A percentile compares a stretch with the other conserved stretches of the same genome.
Evolutionary conservation across 2,113 vertebrate genomes (phyloP).

Genomic region (Triplophysa tibetana): DNA sequence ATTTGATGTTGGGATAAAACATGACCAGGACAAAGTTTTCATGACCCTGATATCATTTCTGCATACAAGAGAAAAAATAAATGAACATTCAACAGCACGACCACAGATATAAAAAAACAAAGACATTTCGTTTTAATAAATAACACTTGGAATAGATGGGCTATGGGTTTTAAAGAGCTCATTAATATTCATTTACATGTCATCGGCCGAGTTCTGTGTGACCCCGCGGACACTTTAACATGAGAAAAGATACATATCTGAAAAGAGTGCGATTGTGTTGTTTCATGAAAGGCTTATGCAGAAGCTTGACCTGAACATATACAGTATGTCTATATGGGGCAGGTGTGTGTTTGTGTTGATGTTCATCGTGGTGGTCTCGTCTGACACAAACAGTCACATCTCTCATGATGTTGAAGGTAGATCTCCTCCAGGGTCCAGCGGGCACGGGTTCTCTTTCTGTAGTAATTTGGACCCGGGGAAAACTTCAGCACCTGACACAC

Average conservation of each 20-base stretch:
- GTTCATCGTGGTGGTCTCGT: constrained; percentile 84
- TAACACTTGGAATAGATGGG: constrained; percentile 19
- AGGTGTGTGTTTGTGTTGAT: neutral
- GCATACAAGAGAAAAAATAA: neutral
- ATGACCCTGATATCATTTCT: neutral
- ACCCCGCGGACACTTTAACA: constrained; percentile 15
- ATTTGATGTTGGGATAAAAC: too few species aligned
- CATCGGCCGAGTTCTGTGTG: neutral
- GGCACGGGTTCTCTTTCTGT: constrained; percentile 71
- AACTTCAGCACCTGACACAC: constrained; percentile 87
- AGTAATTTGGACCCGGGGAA: constrained; percentile 74
- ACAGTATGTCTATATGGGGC: neutral
- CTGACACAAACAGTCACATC: constrained; percentile 89
- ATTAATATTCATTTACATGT: constrained; percentile 30
- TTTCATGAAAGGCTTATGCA: neutral
- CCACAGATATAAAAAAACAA: constrained; percentile 34
- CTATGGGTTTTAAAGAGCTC: neutral
- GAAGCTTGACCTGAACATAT: neutral
- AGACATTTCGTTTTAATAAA: constrained; percentile 26
- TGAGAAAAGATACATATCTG: neutral
- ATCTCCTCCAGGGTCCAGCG: constrained; percentile 86
- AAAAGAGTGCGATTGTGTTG: neutral
- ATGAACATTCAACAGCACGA: constrained; percentile 2
- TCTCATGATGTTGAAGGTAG: constrained; percentile 90
- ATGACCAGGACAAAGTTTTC: neutral